Evolutionary conservation across 2,113 vertebrate species (phyloP).

Genomic region (Seriola rivoliana): DNA sequence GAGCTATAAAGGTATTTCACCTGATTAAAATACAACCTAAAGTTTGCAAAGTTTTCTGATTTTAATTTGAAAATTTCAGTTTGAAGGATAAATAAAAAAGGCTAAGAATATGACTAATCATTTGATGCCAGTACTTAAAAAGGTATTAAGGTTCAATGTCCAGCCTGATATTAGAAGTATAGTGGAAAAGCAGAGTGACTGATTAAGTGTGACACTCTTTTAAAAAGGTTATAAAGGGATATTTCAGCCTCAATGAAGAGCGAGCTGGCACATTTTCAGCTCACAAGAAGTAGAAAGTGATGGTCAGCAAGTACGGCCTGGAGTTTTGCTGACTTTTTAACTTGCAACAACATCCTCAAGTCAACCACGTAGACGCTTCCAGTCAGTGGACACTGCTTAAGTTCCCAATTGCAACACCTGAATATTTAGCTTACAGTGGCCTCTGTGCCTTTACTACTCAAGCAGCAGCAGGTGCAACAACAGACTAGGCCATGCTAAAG

Average conservation of each 20-base stretch:
- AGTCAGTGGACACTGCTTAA: background rate
- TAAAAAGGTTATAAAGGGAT: background rate
- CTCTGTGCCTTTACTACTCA: constrained; percentile 17
- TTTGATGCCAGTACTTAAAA: background rate
- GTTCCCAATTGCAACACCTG: constrained; percentile 9
- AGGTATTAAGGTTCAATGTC: background rate
- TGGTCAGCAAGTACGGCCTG: constrained; percentile 50
- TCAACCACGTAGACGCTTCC: background rate
- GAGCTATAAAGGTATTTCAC: background rate
- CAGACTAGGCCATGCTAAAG: constrained; percentile 68
- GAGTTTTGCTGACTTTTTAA: constrained; percentile 58
- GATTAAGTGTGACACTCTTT: too few relatives aligned
- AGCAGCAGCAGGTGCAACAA: constrained; percentile 72
- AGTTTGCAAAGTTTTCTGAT: background rate
- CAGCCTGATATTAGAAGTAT: too few relatives aligned
- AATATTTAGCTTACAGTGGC: background rate
- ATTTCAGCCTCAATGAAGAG: constrained; percentile 22
- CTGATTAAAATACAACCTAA: background rate
- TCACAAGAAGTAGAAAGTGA: constrained; percentile 54
- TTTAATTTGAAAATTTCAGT: too few relatives aligned
- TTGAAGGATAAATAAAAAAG: background rate
- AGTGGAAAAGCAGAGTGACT: background rate
- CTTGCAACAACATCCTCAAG: constrained; percentile 28
- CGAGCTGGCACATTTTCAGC: background rate
- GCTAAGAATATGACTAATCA: background rate